Percentiles rank a stretch among this genome's conserved stretches.
phyloP scores from a whole-genome alignment of 1,140 invertebrate genomes.

The Metopolophium dirhodum region DNA sequence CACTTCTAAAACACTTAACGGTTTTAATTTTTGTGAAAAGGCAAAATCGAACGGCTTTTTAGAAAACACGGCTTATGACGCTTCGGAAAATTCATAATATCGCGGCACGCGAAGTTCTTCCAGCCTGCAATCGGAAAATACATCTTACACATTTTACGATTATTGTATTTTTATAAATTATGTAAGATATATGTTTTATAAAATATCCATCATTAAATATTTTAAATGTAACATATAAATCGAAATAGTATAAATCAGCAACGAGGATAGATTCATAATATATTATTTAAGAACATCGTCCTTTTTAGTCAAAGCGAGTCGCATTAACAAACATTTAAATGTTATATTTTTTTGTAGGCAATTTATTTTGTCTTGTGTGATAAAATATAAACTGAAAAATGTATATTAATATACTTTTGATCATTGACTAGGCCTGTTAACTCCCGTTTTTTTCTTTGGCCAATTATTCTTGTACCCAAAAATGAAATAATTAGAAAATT shows the following conservation, averaged over 20 bases:
- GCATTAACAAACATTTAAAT: neutral
- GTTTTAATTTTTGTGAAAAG: neutral
- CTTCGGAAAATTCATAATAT: neutral
- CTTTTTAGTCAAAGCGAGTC: neutral
- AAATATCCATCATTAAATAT: neutral
- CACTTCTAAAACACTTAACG: slow-evolving; percentile 26
- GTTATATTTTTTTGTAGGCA: neutral
- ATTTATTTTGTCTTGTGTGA: neutral
- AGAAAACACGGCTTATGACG: neutral
- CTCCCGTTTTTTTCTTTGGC: neutral
- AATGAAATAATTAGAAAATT: too few relatives aligned
- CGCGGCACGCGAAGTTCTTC: neutral
- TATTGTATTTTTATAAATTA: neutral
- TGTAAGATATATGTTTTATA: neutral
- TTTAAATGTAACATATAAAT: neutral
- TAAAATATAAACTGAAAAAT: neutral
- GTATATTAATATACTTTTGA: neutral
- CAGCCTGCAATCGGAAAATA: neutral
- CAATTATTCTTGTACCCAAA: too few relatives aligned
- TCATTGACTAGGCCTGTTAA: neutral
- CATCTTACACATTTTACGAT: neutral
- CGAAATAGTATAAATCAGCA: neutral
- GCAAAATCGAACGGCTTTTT: neutral
- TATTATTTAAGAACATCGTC: neutral
- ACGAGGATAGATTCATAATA: neutral